Evolutionary conservation across 2,888 invertebrate genomes (phyloP).

Genomic region (Lepidocyrtoides sp.): DNA sequence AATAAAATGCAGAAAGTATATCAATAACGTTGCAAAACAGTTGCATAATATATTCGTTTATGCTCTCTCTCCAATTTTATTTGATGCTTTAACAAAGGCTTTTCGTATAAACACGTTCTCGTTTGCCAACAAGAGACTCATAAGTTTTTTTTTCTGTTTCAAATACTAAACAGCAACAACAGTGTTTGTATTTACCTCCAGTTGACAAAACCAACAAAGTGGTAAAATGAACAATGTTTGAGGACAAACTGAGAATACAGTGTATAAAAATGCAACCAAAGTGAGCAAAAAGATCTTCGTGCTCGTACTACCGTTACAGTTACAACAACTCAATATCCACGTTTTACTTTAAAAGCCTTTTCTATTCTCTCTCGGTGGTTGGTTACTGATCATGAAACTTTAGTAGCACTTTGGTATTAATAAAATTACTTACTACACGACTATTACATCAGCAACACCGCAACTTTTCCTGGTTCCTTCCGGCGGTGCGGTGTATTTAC

Average conservation of each 20-base stretch:
- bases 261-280: no score
- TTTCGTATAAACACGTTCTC: no score
- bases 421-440: not conserved
- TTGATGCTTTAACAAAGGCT: no score
- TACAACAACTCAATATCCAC: conserved; percentile 20
- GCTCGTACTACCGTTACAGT: no score
- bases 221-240: no score
- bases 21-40: no score
- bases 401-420: not conserved
- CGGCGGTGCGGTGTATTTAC: not conserved
- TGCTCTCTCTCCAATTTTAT: no score
- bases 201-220: conserved; percentile 5
- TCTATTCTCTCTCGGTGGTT: not conserved
- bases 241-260: no score
- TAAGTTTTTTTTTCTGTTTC: no score
- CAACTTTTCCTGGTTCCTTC: conserved; percentile 3
- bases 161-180: not conserved
- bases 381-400: not conserved
- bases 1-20: no score
- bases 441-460: not conserved
- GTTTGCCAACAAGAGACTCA: not conserved
- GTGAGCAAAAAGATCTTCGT: no score
- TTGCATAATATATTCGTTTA: no score
- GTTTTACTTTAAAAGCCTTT: conserved; percentile 19
- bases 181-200: not conserved